Conservation (phyloP, 2,797 vertebrate species). For the Notolepis coatsorum region DNA sequence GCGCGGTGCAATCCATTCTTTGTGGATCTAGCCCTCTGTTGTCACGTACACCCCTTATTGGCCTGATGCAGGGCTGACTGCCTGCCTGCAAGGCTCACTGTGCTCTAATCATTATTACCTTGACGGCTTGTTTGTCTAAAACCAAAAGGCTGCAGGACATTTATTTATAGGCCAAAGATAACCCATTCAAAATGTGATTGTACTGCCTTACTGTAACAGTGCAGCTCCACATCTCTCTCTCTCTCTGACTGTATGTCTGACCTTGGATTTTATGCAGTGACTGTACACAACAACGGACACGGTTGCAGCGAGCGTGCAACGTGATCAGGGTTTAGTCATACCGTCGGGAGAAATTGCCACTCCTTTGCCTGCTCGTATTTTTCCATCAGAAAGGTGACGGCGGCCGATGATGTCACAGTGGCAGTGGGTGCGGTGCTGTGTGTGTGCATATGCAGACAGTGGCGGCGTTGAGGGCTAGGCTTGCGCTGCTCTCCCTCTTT, state of each 20-base stretch:
- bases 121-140: slow-evolving; percentile 34
- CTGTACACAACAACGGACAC: slow-evolving; percentile 11
- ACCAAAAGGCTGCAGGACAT: slow-evolving; percentile 36
- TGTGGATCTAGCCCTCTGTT: too few relatives aligned
- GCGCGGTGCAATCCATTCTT: too few relatives aligned
- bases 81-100: slow-evolving; percentile 34
- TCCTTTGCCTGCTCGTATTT: slow-evolving; percentile 13
- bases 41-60: too few relatives aligned
- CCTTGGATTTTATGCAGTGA: slow-evolving; percentile 54
- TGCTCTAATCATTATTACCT: slow-evolving; percentile 61
- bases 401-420: slow-evolving; percentile 63
- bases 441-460: slow-evolving; percentile 34
- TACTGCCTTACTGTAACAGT: not conserved
- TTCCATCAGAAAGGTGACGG: slow-evolving; percentile 52
- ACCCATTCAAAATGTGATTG: slow-evolving; percentile 6
- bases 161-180: slow-evolving; percentile 49
- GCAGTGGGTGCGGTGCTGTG: slow-evolving; percentile 37
- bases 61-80: slow-evolving; percentile 34
- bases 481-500: slow-evolving; percentile 62
- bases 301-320: slow-evolving; percentile 17
- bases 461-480: slow-evolving; percentile 24
- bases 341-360: slow-evolving; percentile 6
- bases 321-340: slow-evolving; percentile 47
- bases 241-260: slow-evolving; percentile 46
- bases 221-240: slow-evolving; percentile 26